Conservation (phyloP, 2,797 vertebrate species). For the Malurus splendens region DNA sequence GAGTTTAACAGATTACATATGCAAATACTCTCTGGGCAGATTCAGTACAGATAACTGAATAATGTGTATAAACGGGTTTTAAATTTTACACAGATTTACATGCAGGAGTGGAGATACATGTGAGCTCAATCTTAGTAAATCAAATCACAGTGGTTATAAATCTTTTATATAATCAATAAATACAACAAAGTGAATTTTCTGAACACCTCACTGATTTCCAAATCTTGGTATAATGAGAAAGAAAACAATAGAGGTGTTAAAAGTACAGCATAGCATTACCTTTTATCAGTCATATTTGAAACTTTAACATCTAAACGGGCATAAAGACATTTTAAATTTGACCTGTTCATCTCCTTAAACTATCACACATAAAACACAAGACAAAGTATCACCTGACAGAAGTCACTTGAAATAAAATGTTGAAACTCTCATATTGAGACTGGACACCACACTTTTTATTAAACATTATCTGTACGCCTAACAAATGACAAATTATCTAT, state of each 20-base stretch:
- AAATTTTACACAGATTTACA: not conserved
- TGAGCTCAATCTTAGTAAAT: not conserved
- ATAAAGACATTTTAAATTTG: not conserved
- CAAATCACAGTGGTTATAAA: not conserved
- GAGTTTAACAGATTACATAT: not conserved
- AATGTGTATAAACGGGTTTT: not conserved
- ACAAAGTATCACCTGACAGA: not conserved
- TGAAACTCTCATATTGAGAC: not conserved
- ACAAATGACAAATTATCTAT: not conserved
- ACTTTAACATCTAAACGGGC: not conserved
- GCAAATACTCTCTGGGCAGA: not conserved
- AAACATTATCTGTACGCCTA: not conserved
- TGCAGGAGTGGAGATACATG: not conserved
- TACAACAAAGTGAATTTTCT: not conserved
- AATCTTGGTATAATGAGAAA: not conserved
- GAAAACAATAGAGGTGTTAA: not conserved
- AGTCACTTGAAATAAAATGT: not conserved
- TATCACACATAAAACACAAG: not conserved
- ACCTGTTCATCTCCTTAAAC: not conserved
- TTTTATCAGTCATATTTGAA: not conserved
- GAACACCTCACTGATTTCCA: not conserved
- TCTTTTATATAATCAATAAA: not conserved
- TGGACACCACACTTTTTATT: not conserved
- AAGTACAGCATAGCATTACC: not conserved
- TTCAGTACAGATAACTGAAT: not conserved